phyloP scores from a whole-genome alignment of 2,113 vertebrate genomes.

The Lanius ludovicianus region DNA sequence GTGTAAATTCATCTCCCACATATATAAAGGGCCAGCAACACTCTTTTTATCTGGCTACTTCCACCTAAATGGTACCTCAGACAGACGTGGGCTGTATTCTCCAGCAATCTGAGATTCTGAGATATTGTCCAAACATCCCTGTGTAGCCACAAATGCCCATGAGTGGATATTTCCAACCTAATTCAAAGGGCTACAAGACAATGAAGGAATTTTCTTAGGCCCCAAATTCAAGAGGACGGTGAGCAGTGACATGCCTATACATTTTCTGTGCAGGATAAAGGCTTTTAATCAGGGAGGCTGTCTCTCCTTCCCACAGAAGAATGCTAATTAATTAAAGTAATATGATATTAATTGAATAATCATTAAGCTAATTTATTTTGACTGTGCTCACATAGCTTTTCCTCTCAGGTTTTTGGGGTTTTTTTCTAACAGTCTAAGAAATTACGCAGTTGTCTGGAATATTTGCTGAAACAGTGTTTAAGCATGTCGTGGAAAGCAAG shows the following conservation, averaged over 20 bases:
- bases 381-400: not conserved
- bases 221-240: not conserved
- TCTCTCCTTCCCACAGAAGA: not conserved
- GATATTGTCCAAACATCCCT: not conserved
- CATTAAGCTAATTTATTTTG: conserved; percentile 1
- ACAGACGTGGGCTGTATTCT: not conserved
- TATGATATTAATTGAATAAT: conserved; percentile 10
- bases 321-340: not conserved
- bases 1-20: not conserved
- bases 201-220: not conserved
- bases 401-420: not conserved
- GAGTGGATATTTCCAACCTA: not conserved
- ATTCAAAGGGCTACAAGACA: not conserved
- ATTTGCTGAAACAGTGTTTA: not conserved
- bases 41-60: not conserved
- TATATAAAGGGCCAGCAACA: not conserved
- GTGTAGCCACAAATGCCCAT: not conserved
- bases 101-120: not conserved
- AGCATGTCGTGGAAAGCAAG: not conserved
- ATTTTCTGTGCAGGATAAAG: not conserved
- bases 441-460: not conserved
- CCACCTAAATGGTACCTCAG: not conserved
- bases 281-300: not conserved
- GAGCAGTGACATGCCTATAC: not conserved
- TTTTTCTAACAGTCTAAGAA: not conserved